Percentiles rank a stretch among this genome's conserved stretches.
Conservation (phyloP, 2,888 invertebrate species). For the Serrognathus titanus region DNA sequence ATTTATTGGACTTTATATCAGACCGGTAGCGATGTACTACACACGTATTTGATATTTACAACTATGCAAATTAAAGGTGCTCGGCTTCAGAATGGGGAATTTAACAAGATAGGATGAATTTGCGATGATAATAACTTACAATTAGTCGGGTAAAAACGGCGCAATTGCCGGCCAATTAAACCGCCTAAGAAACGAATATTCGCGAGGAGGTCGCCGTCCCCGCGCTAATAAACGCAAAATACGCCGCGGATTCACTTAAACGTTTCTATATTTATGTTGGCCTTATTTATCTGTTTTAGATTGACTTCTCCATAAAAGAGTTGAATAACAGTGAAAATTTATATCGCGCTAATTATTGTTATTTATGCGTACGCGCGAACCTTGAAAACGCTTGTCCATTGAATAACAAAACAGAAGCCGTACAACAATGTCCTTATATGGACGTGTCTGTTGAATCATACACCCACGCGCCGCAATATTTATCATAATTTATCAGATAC, state of each 20-base stretch:
- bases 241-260: slow-evolving; percentile 25
- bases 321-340: slow-evolving; percentile 5
- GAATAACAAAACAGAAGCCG: too few relatives aligned
- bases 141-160: slow-evolving; percentile 27
- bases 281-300: slow-evolving; percentile 21
- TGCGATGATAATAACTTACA: slow-evolving; percentile 31
- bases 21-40: slow-evolving; percentile 37
- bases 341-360: neutral
- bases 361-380: neutral
- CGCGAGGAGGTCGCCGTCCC: slow-evolving; percentile 16
- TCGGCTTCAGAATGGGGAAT: slow-evolving; percentile 12
- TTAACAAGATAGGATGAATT: slow-evolving; percentile 30
- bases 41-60: slow-evolving; percentile 38
- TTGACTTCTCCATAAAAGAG: slow-evolving; percentile 13
- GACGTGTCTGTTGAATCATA: too few relatives aligned
- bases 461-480: too few relatives aligned
- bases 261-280: slow-evolving; percentile 24
- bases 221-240: slow-evolving; percentile 24
- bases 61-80: slow-evolving; percentile 35
- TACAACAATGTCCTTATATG: too few relatives aligned
- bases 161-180: slow-evolving; percentile 15
- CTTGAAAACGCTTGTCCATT: neutral
- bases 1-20: slow-evolving; percentile 39
- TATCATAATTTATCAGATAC: too few relatives aligned
- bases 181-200: slow-evolving; percentile 17